phyloP scores from a whole-genome alignment of 2,888 invertebrate genomes.

The Ommatoiulus sabulosus region DNA sequence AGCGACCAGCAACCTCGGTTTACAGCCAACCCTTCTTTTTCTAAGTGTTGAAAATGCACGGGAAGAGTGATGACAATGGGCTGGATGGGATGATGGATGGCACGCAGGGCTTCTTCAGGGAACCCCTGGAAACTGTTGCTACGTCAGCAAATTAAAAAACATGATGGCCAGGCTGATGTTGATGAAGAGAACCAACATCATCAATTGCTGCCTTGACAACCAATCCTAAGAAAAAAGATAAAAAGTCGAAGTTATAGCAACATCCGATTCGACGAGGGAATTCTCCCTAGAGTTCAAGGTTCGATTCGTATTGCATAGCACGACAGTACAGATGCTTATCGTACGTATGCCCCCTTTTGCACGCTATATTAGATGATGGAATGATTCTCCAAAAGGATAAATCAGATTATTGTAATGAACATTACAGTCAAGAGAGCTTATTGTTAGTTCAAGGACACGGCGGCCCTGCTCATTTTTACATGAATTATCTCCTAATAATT shows the following conservation, averaged over 20 bases:
- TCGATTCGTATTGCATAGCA: no score
- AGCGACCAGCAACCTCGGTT: neutral
- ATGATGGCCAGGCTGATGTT: constrained; percentile 94
- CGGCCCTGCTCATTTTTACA: no score
- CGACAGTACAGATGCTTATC: no score
- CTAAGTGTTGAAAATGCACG: neutral
- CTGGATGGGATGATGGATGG: constrained; percentile 56
- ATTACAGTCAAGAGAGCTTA: no score
- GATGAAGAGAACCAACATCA: constrained; percentile 92
- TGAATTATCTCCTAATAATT: no score
- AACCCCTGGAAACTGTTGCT: constrained; percentile 60
- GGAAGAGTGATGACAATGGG: constrained; percentile 42
- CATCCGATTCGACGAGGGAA: no score
- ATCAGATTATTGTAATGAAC: no score
- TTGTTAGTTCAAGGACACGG: no score
- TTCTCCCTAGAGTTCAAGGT: no score
- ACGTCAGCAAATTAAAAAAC: constrained; percentile 96
- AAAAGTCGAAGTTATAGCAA: neutral
- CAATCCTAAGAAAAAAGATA: constrained; percentile 78
- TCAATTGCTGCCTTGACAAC: constrained; percentile 95
- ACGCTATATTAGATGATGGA: no score
- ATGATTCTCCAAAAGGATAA: no score
- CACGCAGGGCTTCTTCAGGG: constrained; percentile 53
- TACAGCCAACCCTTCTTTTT: neutral
- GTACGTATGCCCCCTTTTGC: no score